Evolutionary conservation across 2,888 invertebrate genomes (phyloP), one percentile per base, ranked within the genome.

Genomic region (Myopa tessellatipennis): DNA sequence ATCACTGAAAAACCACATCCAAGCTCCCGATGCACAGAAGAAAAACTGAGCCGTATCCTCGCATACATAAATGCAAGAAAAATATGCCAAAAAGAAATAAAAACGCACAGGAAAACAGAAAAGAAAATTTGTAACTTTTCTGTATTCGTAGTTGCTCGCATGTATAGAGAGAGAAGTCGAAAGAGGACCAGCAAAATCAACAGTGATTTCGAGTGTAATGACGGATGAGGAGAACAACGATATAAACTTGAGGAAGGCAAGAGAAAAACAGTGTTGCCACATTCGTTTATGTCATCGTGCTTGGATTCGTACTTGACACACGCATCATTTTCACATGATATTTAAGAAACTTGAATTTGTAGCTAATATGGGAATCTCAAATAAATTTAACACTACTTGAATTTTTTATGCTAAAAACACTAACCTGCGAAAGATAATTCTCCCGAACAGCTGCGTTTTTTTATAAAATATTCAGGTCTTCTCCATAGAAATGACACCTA

Each of bases 1-100:
- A 69, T 52, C 65, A 63, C 55, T 50, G 12, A 73, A 79, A 80
- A 79, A 73, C 16, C 50, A 82, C 80, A 72, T 80, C 81, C 77
- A 75, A 78, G 78, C 79, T 76, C 77, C 16, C 77, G 63, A 80
- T 73, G 76, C 76, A 82, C 79, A 79, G 80, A 55, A 81, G 73
- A 78, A 81, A 82, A 81, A 82, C 82, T 82, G 82, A 82, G 50
- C 75, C 58, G 58, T 50, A 18, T 63, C 40, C 7, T 71, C 71
- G 38, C 72, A 60, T 77, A 77, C 55, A 60, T 65, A 73, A 77
- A 71, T 52, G 34, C 38, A 10, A 34, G 38, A 76, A 63, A 45
- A 77, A 71, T 68, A 45, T 61, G 67, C 63, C 58, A 68, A 77
- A 74, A 77, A 68, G 72, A n/a, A 77, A 76, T 63, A 76, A 68